Evolutionary conservation across 2,888 invertebrate species (phyloP).

Genomic region (Oligia latruncula): DNA sequence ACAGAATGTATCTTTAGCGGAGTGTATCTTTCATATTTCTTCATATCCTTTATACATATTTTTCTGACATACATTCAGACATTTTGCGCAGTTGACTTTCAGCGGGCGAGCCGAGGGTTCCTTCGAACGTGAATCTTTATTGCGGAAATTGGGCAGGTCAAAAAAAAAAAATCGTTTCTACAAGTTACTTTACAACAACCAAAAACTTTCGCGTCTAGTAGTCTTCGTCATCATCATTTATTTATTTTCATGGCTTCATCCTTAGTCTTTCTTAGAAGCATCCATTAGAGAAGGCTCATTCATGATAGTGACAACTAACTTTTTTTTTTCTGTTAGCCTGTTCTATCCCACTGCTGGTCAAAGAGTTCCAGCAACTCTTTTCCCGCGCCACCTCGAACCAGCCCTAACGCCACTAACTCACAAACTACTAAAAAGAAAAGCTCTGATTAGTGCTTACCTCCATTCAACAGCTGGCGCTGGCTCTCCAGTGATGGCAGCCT

Average conservation of each 20-base stretch:
- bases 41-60: neutral
- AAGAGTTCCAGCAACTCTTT: too few species aligned
- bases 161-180: neutral
- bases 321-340: neutral
- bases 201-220: neutral
- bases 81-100: neutral
- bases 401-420: neutral
- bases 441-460: slow-evolving; percentile 84
- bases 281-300: neutral
- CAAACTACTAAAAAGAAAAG: neutral
- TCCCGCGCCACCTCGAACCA: too few species aligned
- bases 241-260: neutral
- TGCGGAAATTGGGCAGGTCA: too few species aligned
- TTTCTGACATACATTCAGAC: neutral
- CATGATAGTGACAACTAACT: neutral
- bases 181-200: neutral
- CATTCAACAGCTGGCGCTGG: slow-evolving; percentile 98
- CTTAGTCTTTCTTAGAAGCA: neutral
- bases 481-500: slow-evolving; percentile 98
- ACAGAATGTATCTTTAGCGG: neutral
- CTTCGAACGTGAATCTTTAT: too few species aligned
- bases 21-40: too few species aligned
- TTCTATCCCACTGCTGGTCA: too few species aligned
- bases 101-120: too few species aligned
- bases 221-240: too few species aligned